Percentiles rank a stretch among this genome's conserved stretches.
Conservation (phyloP, 2,797 vertebrate genomes). For the Eidolon dupreanum region DNA sequence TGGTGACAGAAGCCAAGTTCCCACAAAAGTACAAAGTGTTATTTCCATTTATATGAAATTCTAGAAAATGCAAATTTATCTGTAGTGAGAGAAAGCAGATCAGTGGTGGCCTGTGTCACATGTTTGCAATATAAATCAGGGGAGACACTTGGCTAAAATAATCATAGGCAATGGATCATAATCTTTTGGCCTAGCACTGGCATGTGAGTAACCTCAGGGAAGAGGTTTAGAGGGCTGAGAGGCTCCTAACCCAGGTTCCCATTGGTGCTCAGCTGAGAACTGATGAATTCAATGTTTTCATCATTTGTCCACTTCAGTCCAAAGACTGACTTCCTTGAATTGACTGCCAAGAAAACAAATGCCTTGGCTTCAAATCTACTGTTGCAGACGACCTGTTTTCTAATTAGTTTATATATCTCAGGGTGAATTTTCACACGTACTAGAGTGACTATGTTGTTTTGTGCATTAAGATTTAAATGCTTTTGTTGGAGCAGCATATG, state of each 20-base stretch:
- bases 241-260: background rate
- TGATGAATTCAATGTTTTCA: background rate
- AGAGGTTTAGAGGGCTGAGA: background rate
- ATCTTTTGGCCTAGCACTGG: background rate
- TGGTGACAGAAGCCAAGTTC: background rate
- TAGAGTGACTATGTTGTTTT: background rate
- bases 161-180: background rate
- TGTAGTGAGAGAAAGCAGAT: background rate
- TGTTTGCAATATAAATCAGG: background rate
- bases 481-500: background rate
- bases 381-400: background rate
- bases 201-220: background rate
- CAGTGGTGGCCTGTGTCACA: background rate
- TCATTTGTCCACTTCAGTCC: conserved; percentile 7
- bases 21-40: background rate
- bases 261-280: background rate
- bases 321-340: background rate
- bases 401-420: background rate
- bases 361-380: background rate
- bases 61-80: background rate
- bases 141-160: background rate
- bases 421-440: background rate
- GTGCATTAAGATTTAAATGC: background rate
- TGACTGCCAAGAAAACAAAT: conserved; percentile 34
- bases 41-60: conserved; percentile 22